Conservation (phyloP, 1,140 invertebrate genomes). For the Choristoneura fumiferana region DNA sequence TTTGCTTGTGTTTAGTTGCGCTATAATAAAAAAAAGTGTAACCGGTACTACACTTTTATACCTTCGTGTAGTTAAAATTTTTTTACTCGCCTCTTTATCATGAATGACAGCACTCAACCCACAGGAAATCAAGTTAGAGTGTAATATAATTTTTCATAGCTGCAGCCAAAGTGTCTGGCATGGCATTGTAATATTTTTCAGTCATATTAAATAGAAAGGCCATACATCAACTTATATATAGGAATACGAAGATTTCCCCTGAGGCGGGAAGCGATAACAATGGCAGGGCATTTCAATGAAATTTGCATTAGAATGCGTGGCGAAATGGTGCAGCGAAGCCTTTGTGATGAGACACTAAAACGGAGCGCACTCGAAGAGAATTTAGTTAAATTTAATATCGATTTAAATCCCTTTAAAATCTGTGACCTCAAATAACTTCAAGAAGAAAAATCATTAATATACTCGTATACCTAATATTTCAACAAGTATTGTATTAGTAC, state of each 20-base stretch:
- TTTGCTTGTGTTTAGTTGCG: no score
- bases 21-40: no score
- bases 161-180: neutral
- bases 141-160: neutral
- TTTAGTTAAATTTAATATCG: slow-evolving; percentile 24
- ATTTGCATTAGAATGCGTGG: slow-evolving; percentile 64
- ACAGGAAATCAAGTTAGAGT: neutral
- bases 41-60: no score
- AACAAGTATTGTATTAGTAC: no score
- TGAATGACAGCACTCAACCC: neutral
- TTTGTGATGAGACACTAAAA: slow-evolving; percentile 45
- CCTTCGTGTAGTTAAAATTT: no score
- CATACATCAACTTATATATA: slow-evolving; percentile 29
- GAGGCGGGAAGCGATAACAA: slow-evolving; percentile 57
- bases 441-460: no score
- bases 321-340: slow-evolving; percentile 42
- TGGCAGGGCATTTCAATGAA: slow-evolving; percentile 58
- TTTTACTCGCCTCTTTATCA: no score
- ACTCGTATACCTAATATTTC: no score
- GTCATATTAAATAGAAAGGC: slow-evolving; percentile 22
- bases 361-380: slow-evolving; percentile 26
- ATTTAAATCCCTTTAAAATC: slow-evolving; percentile 5
- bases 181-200: slow-evolving; percentile 18
- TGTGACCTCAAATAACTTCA: no score
- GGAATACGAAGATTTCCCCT: slow-evolving; percentile 41